Base-by-base conservation (phyloP, 2,888 invertebrate genomes). In the Campoplex capitator region DNA sequence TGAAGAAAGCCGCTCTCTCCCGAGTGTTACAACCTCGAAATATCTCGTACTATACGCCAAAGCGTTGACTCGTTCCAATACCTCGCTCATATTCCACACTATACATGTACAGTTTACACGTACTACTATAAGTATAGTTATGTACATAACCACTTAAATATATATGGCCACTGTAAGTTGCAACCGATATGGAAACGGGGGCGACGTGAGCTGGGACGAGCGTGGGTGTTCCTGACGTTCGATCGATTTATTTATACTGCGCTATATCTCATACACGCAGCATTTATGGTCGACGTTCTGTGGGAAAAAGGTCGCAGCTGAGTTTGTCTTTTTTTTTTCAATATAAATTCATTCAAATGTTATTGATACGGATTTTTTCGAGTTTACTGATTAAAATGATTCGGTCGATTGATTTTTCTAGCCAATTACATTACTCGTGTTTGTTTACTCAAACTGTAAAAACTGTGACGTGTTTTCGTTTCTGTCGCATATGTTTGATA, bases 221-320 rank as follows among this genome's bases (percentile, higher is more conserved):
- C 82, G 87, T 87, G 82, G 87, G 84, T 82, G 84, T 78, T 84
- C 35, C 65, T 81, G 82, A 82, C 81, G 82, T 81, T 38, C 81
- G 84, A 84, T 87, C 84, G 87, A 87, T 87, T 87, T 82, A 87
- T 87, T 84, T 84, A 75, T 81, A 75, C 70, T n/a, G 6, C 38
- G 83, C 74, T 86, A 56, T 67, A 80, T 81, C 45, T 70, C 58
- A 51, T 65, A 68, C 73, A 28, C 51, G 23, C 13, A 45, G 65
- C 51, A 35, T 71, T 58, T 80, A 65, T 73, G 71, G 65, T 81
- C 51, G 38, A 42, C 32, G 67, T 67, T 28, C 48, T 16, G 45
- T 28, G 48, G n/a, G 48, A 42, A 80, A 48, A 80, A 38, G 9
- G 18, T 13, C 16, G 62, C 38, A 42, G 45, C 13, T 3, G 0